Evolutionary conservation across 1,140 invertebrate genomes (phyloP).

Genomic region (Hormaphis cornu): DNA sequence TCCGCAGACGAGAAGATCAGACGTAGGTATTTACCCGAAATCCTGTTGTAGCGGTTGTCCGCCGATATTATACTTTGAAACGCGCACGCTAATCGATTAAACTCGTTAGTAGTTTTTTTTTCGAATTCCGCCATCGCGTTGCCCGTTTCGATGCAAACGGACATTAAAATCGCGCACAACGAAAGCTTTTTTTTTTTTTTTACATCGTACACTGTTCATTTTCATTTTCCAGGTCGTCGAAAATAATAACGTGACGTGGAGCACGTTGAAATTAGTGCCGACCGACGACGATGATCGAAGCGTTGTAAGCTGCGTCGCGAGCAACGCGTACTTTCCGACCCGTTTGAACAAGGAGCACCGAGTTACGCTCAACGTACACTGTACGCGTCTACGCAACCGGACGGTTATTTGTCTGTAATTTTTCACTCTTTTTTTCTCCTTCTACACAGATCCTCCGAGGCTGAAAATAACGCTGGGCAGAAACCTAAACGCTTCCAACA

Average conservation of each 20-base stretch:
- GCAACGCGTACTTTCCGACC: constrained; percentile 53
- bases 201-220: too few species aligned
- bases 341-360: constrained; percentile 53
- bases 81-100: too few species aligned
- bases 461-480: constrained; percentile 35
- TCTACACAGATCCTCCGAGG: constrained; percentile 36
- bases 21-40: too few species aligned
- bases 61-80: too few species aligned
- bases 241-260: constrained; percentile 48
- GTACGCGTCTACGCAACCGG: constrained; percentile 45
- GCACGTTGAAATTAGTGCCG: constrained; percentile 48
- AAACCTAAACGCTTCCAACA: constrained; percentile 36
- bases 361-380: constrained; percentile 50
- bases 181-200: too few species aligned
- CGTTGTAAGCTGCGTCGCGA: constrained; percentile 54
- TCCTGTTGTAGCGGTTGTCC: too few species aligned
- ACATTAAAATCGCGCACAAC: too few species aligned
- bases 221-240: constrained; percentile 50
- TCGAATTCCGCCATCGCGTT: too few species aligned
- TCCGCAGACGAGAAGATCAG: too few species aligned
- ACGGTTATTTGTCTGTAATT: background rate
- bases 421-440: background rate
- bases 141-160: too few species aligned
- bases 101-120: too few species aligned
- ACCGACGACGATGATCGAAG: constrained; percentile 51